Base-by-base conservation (phyloP, 2,888 invertebrate species). In the Nomada fucata region DNA sequence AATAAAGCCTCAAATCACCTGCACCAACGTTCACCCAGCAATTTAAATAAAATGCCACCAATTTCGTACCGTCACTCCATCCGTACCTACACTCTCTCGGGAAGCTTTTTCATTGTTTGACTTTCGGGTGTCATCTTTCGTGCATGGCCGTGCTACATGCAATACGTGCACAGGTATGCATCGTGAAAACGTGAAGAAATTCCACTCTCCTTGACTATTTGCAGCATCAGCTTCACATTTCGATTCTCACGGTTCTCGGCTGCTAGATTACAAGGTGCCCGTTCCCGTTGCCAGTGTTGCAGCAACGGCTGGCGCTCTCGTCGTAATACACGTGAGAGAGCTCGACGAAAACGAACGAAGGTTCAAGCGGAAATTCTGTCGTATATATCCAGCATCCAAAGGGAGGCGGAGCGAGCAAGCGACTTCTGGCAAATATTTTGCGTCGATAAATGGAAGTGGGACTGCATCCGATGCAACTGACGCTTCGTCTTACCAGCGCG, bases 201-300 rank as follows among this genome's bases (percentile, higher is more conserved):
- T 67, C 73, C 81, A 84, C 82, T 88, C 74, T 85, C 81, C 82
- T 67, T 77, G 79, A 76, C 84, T 88, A 86, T 77, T 89, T 85
- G 69, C 74, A 81, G 83, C 82, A 89, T 88, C 89, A 88, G 86
- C 86, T 87, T 89, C 89, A 88, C 87, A 88, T 88, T 89, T 89
- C 89, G 89, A 89, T 89, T 89, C 89, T 84, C 89, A 89, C 88
- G 89, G 83, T 89, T 88, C 89, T 85, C 83, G 77, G 73, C 70
- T 65, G 65, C 84, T 82, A 81, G 89, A 88, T 88, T 89, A 88
- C 89, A 86, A 83, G 82, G 65, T 70, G 59, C 85, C 68, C 70
- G 75, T 68, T 74, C 85, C 68, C 70, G 75, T 68, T 76, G 79
- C 76, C 65, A 52, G 79, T 59, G 75, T 81, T 84, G 84, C 88